Evolutionary conservation across 1,140 invertebrate genomes (phyloP), one percentile per base, ranked within the genome.

Genomic region (Schlechtendalia chinensis): DNA sequence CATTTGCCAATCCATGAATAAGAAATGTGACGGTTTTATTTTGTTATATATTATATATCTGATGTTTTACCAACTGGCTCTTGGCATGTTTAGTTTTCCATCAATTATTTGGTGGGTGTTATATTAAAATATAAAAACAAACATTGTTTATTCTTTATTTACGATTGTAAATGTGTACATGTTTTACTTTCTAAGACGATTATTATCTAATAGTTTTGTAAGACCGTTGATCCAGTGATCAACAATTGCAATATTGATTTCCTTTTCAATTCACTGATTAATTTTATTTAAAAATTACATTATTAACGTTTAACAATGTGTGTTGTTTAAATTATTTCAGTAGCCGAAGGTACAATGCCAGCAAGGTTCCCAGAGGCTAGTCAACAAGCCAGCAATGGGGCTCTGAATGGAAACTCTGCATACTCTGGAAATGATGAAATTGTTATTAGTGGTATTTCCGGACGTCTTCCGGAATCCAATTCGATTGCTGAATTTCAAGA

Each of bases 401-500:
- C 53, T 69, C n/a, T 65, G 0, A 74, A 53, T 12, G 53, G 59
- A 58, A 82, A 74, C 50, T 58, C 45, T 17, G 1, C 50, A 39
- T 54, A 61, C 47, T 22, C 58, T 45, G 65, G 72, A 63, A 61
- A 82, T 3, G 84, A 88, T 39, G 92, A 95, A 77, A 89, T 98
- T 82, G 94, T 96, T 65, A 93, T 98, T 82, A 90, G 91, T 74
- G 96, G 96, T 54, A 90, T 98, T 83, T 96, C 95, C 54, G 95
- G 95, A 79, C 91, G 95, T 83, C 89, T 97, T 81, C 96, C 96
- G 0, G 93, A 97, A 85, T 95, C 93, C 58, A 89, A 91, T 72
- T 92, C 89, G 84, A 92, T 98, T 82, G 92, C 95, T 83, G 95
- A 98, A 86, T 97, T 98, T 85, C 92, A 91, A 82, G 88, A 94